Evolutionary conservation across 2,888 invertebrate species (phyloP), one percentile per base, ranked within the genome.

Genomic region (Adineta ricciae): DNA sequence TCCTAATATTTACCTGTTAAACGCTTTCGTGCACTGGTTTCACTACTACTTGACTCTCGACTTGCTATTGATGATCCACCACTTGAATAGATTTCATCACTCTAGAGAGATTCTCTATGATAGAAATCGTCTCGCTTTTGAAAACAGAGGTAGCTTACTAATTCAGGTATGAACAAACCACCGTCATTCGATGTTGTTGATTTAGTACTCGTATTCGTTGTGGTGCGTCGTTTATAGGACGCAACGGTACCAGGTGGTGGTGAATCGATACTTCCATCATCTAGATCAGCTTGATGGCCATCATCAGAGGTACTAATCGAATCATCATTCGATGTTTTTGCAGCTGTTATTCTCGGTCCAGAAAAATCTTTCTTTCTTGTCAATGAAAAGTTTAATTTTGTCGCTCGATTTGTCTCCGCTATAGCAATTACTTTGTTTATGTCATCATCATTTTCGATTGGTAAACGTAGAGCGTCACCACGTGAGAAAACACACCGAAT

Each of bases 401-500:
- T 41, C 41, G 78, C 41, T 41, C 19, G 5, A 78, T 41, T 41
- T 16, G 41, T 5, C 11, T 78, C 78, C 24, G 41, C 38, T 3
- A 78, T 78, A 9, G 78, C 38, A 2, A 41, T 8, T 2, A 78
- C 78, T 41, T 78, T 78, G 24, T n/a, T 41, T 41, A 78, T 24
- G 11, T 78, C 78, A n/a, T 78, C 78, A 41, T 78, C 41, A 41
- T 41, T 41, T 32, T 8, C 24, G 11, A 78, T n/a, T n/a, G 78
- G 78, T 78, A 78, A 38, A 41, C 78, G 24, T 8, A 78, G 7
- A n/a, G 78, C 41, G n/a, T 41, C 38, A 78, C 41, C 78, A n/a
- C 78, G 78, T n/a, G 78, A 78, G 41, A 78, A 78, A 41, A 78
- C 36, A 78, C 78, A 78, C n/a, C 41, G 78, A n/a, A 78, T 78